Percentiles rank a stretch among this genome's conserved stretches.
Evolutionary conservation across 2,113 vertebrate genomes (phyloP).

Genomic region (Python bivittatus): DNA sequence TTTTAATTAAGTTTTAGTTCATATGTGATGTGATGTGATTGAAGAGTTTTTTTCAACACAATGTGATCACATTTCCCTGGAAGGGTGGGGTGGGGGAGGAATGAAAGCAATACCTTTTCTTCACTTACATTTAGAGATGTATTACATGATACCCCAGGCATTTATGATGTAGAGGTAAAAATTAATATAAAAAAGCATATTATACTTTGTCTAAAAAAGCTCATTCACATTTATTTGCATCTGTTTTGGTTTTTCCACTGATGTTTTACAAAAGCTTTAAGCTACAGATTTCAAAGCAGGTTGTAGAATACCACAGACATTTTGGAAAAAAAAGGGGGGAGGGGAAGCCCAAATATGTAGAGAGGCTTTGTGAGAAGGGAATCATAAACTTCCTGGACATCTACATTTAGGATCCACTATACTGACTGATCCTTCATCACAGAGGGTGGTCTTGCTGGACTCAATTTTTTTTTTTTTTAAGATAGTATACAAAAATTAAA

Average conservation of each 20-base stretch:
- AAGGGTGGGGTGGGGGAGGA: constrained; percentile 10
- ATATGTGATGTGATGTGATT: not conserved
- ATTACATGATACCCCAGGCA: constrained; percentile 52
- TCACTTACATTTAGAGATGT: constrained; percentile 38
- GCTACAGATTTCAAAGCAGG: constrained; percentile 63
- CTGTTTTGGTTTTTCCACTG: constrained; percentile 61
- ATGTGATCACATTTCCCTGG: not conserved
- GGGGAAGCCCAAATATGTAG: constrained; percentile 44
- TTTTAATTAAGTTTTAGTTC: constrained; percentile 32
- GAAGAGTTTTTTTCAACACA: not conserved
- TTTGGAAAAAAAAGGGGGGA: constrained; percentile 7
- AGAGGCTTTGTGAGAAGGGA: constrained; percentile 66
- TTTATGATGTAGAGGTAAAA: constrained; percentile 65
- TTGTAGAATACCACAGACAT: constrained; percentile 51
- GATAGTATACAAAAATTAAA: constrained; percentile 86
- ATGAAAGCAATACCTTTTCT: constrained; percentile 44
- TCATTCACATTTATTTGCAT: constrained; percentile 71
- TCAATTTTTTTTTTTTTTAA: constrained; percentile 55
- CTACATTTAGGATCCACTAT: constrained; percentile 62
- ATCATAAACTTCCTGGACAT: constrained; percentile 72
- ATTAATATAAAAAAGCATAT: constrained; percentile 61
- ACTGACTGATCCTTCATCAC: constrained; percentile 74
- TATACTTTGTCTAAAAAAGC: constrained; percentile 62
- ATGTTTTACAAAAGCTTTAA: constrained; percentile 69
- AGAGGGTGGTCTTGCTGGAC: constrained; percentile 82